Conservation (phyloP, 2,113 vertebrate genomes). For the Tichodroma muraria region DNA sequence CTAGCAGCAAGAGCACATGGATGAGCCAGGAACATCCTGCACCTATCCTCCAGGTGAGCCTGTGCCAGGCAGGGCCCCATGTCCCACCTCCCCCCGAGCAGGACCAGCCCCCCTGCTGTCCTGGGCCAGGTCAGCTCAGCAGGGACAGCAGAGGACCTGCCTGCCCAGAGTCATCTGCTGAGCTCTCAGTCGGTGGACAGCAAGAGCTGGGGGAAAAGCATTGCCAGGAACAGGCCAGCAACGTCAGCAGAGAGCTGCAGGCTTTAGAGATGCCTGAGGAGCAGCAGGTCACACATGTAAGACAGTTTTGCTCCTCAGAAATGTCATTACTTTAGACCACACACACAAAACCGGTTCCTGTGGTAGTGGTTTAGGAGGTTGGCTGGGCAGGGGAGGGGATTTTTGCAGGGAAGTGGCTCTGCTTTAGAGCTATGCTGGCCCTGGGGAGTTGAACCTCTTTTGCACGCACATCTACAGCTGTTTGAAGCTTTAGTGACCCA, state of each 20-base stretch:
- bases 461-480: not conserved
- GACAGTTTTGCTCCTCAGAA: not conserved
- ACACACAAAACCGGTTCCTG: not conserved
- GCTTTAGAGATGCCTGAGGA: not conserved
- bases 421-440: not conserved
- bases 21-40: not conserved
- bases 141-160: not conserved
- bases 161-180: not conserved
- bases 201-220: not conserved
- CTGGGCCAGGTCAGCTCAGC: not conserved
- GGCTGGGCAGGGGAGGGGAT: not conserved
- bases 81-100: not conserved
- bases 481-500: not conserved
- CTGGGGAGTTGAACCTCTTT: not conserved
- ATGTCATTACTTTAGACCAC: not conserved
- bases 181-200: not conserved
- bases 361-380: not conserved
- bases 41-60: not conserved
- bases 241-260: not conserved
- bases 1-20: not conserved
- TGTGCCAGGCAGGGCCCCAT: not conserved
- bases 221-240: not conserved
- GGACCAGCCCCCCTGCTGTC: not conserved
- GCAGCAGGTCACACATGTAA: not conserved
- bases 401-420: not conserved